Evolutionary conservation across 2,888 invertebrate genomes (phyloP).

Genomic region (Drosophila austrosaltans): DNA sequence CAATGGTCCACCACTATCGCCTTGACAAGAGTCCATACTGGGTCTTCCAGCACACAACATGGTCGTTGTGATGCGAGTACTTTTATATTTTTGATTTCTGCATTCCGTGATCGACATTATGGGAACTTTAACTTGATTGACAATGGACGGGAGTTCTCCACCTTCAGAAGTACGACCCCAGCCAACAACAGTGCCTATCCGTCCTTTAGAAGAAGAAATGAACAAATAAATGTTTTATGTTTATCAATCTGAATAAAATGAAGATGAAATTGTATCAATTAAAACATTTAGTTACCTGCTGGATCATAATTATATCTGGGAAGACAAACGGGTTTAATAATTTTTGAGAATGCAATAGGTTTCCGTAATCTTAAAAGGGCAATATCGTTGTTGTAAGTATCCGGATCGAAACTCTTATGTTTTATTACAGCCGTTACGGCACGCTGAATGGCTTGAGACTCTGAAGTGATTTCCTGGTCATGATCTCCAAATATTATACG

Average conservation of each 20-base stretch:
- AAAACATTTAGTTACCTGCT: slow-evolving; percentile 84
- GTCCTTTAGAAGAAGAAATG: slow-evolving; percentile 61
- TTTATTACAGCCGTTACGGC: slow-evolving; percentile 91
- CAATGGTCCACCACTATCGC: slow-evolving; percentile 94
- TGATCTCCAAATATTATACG: slow-evolving; percentile 93
- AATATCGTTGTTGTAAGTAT: slow-evolving; percentile 94
- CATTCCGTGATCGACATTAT: slow-evolving; percentile 91
- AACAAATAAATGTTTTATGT: background rate
- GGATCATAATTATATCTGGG: slow-evolving; percentile 85
- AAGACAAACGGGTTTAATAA: slow-evolving; percentile 88
- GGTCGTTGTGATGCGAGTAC: slow-evolving; percentile 91
- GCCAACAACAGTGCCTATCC: slow-evolving; percentile 90
- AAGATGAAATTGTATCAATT: background rate
- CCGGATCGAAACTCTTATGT: slow-evolving; percentile 92
- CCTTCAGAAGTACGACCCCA: slow-evolving; percentile 94
- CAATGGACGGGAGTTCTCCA: slow-evolving; percentile 90
- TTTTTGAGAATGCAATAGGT: slow-evolving; percentile 88
- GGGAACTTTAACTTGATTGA: slow-evolving; percentile 93
- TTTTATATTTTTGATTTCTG: slow-evolving; percentile 92
- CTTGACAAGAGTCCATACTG: slow-evolving; percentile 93
- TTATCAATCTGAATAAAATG: background rate
- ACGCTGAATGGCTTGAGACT: slow-evolving; percentile 91
- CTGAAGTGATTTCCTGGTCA: slow-evolving; percentile 91
- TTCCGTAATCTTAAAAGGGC: slow-evolving; percentile 91
- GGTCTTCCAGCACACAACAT: slow-evolving; percentile 94